Conservation (phyloP, 2,888 invertebrate species). For the Lasioglossum morio region DNA sequence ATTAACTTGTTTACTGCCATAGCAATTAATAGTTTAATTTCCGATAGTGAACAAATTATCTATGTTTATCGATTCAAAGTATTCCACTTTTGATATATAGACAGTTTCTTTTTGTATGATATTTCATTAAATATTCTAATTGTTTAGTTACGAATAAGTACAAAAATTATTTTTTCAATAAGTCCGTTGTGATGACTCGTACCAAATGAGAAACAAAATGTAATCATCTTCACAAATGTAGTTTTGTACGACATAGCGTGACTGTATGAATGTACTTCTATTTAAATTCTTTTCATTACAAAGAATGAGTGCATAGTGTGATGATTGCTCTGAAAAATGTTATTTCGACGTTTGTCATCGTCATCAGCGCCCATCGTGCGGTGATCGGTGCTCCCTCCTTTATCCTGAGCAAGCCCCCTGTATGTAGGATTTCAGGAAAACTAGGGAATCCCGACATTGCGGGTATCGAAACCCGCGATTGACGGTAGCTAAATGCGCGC, state of each 20-base stretch:
- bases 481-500: no score
- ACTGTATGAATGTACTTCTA: constrained; percentile 63
- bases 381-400: no score
- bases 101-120: constrained; percentile 63
- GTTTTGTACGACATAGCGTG: constrained; percentile 56
- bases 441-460: no score
- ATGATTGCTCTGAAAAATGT: constrained; percentile 64
- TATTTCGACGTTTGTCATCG: constrained; percentile 16
- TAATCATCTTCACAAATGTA: constrained; percentile 63
- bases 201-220: constrained; percentile 77
- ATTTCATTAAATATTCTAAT: constrained; percentile 56
- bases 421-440: no score
- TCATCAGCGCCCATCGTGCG: no score
- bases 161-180: constrained; percentile 80
- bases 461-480: no score
- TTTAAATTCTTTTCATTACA: constrained; percentile 74
- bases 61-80: constrained; percentile 69
- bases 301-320: constrained; percentile 66
- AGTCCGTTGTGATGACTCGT: constrained; percentile 79
- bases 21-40: constrained; percentile 63
- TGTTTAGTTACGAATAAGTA: constrained; percentile 78
- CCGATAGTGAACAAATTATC: constrained; percentile 43
- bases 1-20: constrained; percentile 79
- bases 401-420: no score
- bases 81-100: constrained; percentile 70